Evolutionary conservation across 2,113 vertebrate genomes (phyloP).

Genomic region (Excalfactoria chinensis): DNA sequence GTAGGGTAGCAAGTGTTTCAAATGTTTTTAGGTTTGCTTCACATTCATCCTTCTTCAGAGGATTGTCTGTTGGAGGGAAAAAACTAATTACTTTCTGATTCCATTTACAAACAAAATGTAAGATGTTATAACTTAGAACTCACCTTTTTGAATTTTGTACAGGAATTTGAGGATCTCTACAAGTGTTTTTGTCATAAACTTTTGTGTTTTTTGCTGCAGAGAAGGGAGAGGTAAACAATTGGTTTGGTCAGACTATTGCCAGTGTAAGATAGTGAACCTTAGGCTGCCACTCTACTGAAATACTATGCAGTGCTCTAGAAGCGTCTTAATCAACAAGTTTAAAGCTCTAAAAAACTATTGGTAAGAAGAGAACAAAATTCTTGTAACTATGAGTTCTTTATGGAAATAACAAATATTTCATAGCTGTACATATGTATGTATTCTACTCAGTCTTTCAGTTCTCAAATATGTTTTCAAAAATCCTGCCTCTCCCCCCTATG

Average conservation of each 20-base stretch:
- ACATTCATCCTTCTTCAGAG: conserved; percentile 83
- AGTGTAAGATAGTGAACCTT: not conserved
- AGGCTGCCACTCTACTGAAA: not conserved
- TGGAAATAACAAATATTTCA: not conserved
- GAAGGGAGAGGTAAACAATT: not conserved
- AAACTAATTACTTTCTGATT: not conserved
- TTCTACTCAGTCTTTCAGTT: not conserved
- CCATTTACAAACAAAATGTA: not conserved
- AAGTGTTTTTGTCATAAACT: conserved; percentile 82
- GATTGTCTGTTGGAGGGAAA: conserved; percentile 78
- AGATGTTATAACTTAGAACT: not conserved
- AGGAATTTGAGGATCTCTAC: conserved; percentile 86
- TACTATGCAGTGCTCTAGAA: not conserved
- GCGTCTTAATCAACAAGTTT: not conserved
- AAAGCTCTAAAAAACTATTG: not conserved
- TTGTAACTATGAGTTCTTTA: not conserved
- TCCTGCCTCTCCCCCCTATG: not conserved
- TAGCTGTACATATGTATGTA: not conserved
- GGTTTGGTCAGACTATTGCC: not conserved
- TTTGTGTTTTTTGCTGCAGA: conserved; percentile 82
- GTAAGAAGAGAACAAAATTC: not conserved
- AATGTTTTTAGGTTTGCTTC: conserved; percentile 86
- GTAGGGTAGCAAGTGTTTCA: conserved; percentile 84
- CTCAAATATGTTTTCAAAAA: not conserved
- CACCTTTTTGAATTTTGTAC: conserved; percentile 85